phyloP scores from a whole-genome alignment of 2,113 vertebrate species.

The Gopherus flavomarginatus region DNA sequence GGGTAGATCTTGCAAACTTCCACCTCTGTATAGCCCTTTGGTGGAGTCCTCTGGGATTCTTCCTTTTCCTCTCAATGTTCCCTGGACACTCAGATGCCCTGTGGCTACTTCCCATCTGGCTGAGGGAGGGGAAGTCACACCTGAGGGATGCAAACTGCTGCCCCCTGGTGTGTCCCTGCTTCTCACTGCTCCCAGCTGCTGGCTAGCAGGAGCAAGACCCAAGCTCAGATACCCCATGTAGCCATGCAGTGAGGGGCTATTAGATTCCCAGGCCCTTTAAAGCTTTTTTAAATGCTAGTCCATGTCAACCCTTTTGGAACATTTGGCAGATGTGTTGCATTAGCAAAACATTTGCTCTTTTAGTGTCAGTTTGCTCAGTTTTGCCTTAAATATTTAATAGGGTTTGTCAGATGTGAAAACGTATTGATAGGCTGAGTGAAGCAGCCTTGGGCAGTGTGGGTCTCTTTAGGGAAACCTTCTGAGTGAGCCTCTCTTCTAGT shows the following conservation, averaged over 20 bases:
- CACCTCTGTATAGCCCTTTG: not conserved
- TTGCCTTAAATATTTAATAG: not conserved
- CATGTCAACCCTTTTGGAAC: not conserved
- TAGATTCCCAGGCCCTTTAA: not conserved
- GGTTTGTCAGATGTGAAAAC: not conserved
- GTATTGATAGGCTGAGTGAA: not conserved
- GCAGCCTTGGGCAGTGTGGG: not conserved
- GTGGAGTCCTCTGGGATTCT: not conserved
- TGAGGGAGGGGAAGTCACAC: not conserved
- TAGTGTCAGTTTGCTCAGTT: not conserved
- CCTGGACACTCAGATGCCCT: not conserved
- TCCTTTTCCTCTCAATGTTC: not conserved
- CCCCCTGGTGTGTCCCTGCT: not conserved
- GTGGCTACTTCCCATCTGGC: not conserved
- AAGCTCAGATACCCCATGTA: not conserved
- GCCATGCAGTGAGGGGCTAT: not conserved
- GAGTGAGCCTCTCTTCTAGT: not conserved
- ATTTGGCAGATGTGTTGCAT: not conserved
- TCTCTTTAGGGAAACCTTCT: not conserved
- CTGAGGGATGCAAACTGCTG: not conserved
- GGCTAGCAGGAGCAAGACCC: not conserved
- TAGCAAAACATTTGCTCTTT: not conserved
- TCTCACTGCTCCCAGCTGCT: not conserved
- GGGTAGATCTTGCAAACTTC: not conserved
- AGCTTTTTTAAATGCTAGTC: not conserved